A percentile compares a stretch with the other conserved stretches of the same genome.
These are phyloP conservation scores for Sarcophaga rosellei DNA, from an alignment of 2,888 invertebrate species.

Conservation along the genomic window DNA sequence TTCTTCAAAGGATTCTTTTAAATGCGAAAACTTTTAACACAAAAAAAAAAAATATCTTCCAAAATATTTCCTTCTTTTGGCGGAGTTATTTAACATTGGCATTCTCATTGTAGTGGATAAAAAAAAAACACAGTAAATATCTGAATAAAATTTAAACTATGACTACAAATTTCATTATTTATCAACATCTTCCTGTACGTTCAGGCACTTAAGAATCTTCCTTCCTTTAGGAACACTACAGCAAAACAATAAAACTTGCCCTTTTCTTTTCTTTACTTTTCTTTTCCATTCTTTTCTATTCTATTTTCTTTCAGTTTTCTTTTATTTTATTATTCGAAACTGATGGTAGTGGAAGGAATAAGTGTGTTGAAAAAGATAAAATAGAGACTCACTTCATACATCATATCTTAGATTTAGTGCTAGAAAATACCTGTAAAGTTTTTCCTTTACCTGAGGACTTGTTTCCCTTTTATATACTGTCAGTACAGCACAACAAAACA, in stretches of 20 bases:
- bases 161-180: constrained; percentile 24
- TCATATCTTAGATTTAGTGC: background rate
- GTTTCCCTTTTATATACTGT: background rate
- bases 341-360: background rate
- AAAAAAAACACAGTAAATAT: constrained; percentile 4
- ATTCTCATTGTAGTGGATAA: background rate
- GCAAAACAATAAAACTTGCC: constrained; percentile 16
- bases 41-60: background rate
- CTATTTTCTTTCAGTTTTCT: background rate
- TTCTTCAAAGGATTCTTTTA: background rate
- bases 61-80: constrained; percentile 4
- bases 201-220: constrained; percentile 27
- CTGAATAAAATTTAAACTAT: constrained; percentile 27
- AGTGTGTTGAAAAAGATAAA: constrained; percentile 2
- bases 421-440: constrained; percentile 14
- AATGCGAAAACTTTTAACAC: background rate
- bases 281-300: constrained; percentile 2
- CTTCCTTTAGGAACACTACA: constrained; percentile 18
- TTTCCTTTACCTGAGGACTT: constrained; percentile 21
- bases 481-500: background rate
- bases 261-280: background rate
- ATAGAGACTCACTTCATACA: constrained; percentile 12
- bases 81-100: background rate
- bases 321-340: background rate
- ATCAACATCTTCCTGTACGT: constrained; percentile 30